A percentile compares a stretch with the other conserved stretches of the same genome.
These are phyloP conservation scores for Pan troglodytes DNA, from an alignment of 2,113 vertebrate genomes.

Conservation along the genomic window NHGRI_mPanTro3-v2.1_pri NC_072411.2:115614001-115614500, in stretches of 20 bases:
- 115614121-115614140: neutral
- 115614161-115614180: neutral
- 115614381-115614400: neutral
- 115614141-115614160: neutral
- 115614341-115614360: neutral
- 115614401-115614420: neutral
- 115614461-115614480: neutral
- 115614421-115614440: neutral
- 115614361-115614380: no score
- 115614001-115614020: neutral
- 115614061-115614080: neutral
- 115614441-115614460: neutral
- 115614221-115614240: neutral
- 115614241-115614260: neutral
- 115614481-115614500: neutral
- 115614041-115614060: neutral
- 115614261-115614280: neutral
- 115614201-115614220: neutral
- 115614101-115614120: neutral
- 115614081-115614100: neutral
- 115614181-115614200: neutral
- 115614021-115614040: neutral
- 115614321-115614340: neutral
- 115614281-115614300: neutral
- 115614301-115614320: neutral